phyloP scores from a whole-genome alignment of 2,113 vertebrate species.

The Epinephelus lanceolatus region DNA sequence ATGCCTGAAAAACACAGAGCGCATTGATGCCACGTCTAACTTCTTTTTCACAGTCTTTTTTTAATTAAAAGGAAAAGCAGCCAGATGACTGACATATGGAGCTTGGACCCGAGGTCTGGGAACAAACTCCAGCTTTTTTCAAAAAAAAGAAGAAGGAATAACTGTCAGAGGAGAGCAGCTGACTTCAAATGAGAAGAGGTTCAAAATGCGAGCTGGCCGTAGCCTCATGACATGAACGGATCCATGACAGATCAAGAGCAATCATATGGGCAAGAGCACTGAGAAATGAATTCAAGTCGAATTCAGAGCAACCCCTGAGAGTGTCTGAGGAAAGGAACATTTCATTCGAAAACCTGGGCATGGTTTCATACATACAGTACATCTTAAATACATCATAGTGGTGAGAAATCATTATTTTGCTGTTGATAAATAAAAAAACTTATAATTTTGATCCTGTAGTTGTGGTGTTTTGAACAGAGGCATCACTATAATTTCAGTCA shows the following conservation, averaged over 20 bases:
- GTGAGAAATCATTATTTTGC: conserved; percentile 10
- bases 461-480: conserved; percentile 3
- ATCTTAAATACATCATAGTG: conserved; percentile 38
- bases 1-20: conserved; percentile 28
- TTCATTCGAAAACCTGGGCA: conserved; percentile 44
- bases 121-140: conserved; percentile 40
- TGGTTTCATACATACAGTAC: conserved; percentile 25
- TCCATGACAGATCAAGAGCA: conserved; percentile 73
- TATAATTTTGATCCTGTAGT: conserved; percentile 3
- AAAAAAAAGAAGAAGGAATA: conserved; percentile 46
- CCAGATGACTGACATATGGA: conserved; percentile 53
- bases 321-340: conserved; percentile 36
- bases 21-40: conserved; percentile 14
- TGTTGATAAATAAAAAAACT: conserved; percentile 25
- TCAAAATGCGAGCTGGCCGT: conserved; percentile 62
- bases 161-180: conserved; percentile 52
- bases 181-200: conserved; percentile 68
- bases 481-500: conserved; percentile 10
- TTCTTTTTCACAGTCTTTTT: conserved; percentile 21
- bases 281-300: conserved; percentile 44
- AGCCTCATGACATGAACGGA: conserved; percentile 62
- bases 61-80: conserved; percentile 57
- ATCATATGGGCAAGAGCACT: conserved; percentile 54
- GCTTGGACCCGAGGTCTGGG: conserved; percentile 42
- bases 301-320: conserved; percentile 52